A percentile compares a stretch with the other conserved stretches of the same genome.
phyloP scores from a whole-genome alignment of 2,113 vertebrate species.

The human (Homo sapiens) region GRCh38 chr5:74239501-74240000 shows the following conservation, averaged over 20 bases:
- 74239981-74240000: background rate
- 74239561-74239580: background rate
- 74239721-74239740: background rate
- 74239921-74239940: background rate
- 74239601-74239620: background rate
- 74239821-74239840: background rate
- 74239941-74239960: background rate
- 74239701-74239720: background rate
- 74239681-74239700: background rate
- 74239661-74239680: background rate
- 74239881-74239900: background rate
- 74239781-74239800: background rate
- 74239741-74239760: background rate
- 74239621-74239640: background rate
- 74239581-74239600: background rate
- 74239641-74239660: background rate
- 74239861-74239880: background rate
- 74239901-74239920: background rate
- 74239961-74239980: background rate
- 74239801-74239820: background rate
- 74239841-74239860: background rate
- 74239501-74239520: background rate
- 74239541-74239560: conserved; percentile 8
- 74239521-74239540: background rate
- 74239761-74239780: background rate